Evolutionary conservation across 2,797 vertebrate species (phyloP), one percentile per base, ranked within the genome.

Genomic region (Tragopan temminckii): DNA sequence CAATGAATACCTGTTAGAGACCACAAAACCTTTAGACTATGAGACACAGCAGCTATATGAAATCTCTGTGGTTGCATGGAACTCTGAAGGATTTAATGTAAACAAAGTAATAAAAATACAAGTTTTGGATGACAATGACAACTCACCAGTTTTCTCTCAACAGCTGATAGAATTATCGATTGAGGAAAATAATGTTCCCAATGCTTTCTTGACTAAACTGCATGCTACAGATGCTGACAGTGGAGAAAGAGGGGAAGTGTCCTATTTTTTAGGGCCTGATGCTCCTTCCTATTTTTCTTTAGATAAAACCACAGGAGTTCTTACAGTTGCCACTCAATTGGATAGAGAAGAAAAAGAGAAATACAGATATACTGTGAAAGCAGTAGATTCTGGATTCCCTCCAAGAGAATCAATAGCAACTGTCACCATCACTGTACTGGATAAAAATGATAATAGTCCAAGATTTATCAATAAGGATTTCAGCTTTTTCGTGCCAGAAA

Each of bases 401-500:
- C 98, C 98, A 80, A 98, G 96, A 94, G 99, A 99, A 97, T 98
- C 99, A 0, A 98, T 99, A 46, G 99, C 99, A 75, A 99, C 99
- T 2, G 98, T 99, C 68, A 96, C 98, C 62, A 96, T 99, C 90
- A 99, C 98, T 0, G 99, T 99, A 20, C 93, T 98, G 95, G 99
- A 99, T 97, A 99, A 98, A 96, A 99, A 99, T 57, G 99, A 99
- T 98, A 99, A 99, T 97, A 99, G 98, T 80, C 99, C 99, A 14
- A 98, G 99, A 68, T 99, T 99, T 96, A 99, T 99, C 97, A 99
- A 99, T 95, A 99, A 99, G 94, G 99, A 99, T 96, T 99, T 99
- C 94, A 99, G 99, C 27, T 99, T 99, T 97, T 99, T 99, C 7
- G 98, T 99, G 40, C 99, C 99, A 4, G 99, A 99, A 97, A 99